phyloP scores from a whole-genome alignment of 2,113 vertebrate species.

The Anarhynchus alexandrinus region DNA sequence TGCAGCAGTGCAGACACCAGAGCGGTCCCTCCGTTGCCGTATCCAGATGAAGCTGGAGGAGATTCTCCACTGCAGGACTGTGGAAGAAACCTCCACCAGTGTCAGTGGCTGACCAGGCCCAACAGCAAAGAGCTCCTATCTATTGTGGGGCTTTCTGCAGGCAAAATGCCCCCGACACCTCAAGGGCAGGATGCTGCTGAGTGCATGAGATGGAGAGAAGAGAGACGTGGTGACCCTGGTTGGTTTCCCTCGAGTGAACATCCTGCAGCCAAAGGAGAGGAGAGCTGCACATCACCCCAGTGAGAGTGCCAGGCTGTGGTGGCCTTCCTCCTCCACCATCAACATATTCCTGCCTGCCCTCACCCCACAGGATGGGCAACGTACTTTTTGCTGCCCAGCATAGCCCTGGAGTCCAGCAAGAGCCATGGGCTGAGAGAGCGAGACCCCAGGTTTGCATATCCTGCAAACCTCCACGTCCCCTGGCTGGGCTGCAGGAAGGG shows the following conservation, averaged over 20 bases:
- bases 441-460: background rate
- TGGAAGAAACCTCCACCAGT: background rate
- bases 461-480: background rate
- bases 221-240: background rate
- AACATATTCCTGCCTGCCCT: background rate
- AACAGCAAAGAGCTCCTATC: background rate
- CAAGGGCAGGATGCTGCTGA: background rate
- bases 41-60: background rate
- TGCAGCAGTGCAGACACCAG: background rate
- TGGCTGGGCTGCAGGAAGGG: background rate
- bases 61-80: background rate
- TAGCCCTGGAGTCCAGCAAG: background rate
- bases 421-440: background rate
- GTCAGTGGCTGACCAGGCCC: background rate
- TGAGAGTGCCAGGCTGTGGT: background rate
- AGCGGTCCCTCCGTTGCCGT: background rate
- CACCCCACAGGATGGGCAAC: background rate
- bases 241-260: background rate
- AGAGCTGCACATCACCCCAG: accelerated
- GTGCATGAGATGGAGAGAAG: background rate
- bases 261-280: background rate
- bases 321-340: background rate
- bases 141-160: background rate
- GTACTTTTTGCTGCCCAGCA: background rate
- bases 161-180: background rate